Conservation (phyloP, 2,113 vertebrate genomes). For the Aspidoscelis tigris region DNA sequence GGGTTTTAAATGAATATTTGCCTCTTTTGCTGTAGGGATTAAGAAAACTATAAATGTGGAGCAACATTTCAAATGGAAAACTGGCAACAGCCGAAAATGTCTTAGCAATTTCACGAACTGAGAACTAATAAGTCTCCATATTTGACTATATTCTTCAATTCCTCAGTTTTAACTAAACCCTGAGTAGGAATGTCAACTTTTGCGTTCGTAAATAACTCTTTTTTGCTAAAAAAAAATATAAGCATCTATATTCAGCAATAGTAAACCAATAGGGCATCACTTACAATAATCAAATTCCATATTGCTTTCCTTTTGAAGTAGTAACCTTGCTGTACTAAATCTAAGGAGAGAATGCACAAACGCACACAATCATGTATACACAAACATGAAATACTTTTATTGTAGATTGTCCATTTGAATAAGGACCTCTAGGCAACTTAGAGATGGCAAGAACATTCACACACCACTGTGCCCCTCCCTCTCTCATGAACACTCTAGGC, state of each 20-base stretch:
- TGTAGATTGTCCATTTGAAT: constrained; percentile 40
- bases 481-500: no score
- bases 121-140: neutral
- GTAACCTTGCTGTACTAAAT: constrained; percentile 46
- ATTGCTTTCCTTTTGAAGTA: constrained; percentile 1
- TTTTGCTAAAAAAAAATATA: no score
- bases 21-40: constrained; percentile 73
- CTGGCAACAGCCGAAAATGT: constrained; percentile 49
- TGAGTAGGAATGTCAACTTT: constrained; percentile 32
- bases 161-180: neutral
- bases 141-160: neutral
- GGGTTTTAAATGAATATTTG: constrained; percentile 79
- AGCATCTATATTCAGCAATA: neutral
- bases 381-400: neutral
- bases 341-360: constrained; percentile 15
- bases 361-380: neutral
- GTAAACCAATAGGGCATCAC: neutral
- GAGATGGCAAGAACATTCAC: no score
- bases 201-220: neutral
- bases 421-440: neutral
- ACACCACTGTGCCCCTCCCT: no score
- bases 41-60: constrained; percentile 72
- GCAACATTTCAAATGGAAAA: constrained; percentile 71
- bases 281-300: neutral
- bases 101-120: neutral